A percentile compares a stretch with the other conserved stretches of the same genome.
Evolutionary conservation across 2,797 vertebrate species (phyloP).

Genomic region (Melanotaenia trifasciata): DNA sequence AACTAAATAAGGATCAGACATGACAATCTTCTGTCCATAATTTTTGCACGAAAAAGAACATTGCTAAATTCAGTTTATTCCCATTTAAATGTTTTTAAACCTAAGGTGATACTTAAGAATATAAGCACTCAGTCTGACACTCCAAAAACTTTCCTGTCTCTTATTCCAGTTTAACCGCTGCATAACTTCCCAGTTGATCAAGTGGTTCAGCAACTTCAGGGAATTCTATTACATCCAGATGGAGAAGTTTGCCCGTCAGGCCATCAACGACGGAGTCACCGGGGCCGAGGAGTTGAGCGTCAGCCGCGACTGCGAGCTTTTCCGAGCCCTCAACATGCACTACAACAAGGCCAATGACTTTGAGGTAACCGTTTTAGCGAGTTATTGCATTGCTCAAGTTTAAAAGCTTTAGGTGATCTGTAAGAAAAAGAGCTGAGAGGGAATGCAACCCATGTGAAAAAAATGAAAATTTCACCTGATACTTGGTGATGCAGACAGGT

Average conservation of each 20-base stretch:
- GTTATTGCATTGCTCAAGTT: not conserved
- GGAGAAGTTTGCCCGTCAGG: slow-evolving; percentile 98
- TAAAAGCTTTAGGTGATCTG: slow-evolving; percentile 1
- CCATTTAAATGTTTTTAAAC: slow-evolving; percentile 3
- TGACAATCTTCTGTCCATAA: not conserved
- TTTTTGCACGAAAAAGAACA: not conserved
- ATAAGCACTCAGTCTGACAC: not conserved
- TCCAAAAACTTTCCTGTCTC: slow-evolving; percentile 26
- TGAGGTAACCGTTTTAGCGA: slow-evolving; percentile 87
- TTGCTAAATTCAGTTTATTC: slow-evolving; percentile 10
- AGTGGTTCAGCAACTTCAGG: slow-evolving; percentile 99
- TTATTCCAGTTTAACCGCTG: slow-evolving; percentile 96
- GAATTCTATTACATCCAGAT: slow-evolving; percentile 99
- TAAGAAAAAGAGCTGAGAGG: slow-evolving; percentile 25
- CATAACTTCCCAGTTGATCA: slow-evolving; percentile 99
- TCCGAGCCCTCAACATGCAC: slow-evolving; percentile 99
- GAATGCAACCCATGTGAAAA: slow-evolving; percentile 6
- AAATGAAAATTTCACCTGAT: slow-evolving; percentile 46
- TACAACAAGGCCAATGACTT: slow-evolving; percentile 99
- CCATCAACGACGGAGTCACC: slow-evolving; percentile 96
- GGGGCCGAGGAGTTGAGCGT: slow-evolving; percentile 93
- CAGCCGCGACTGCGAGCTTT: slow-evolving; percentile 98
- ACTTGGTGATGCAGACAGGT: slow-evolving; percentile 44
- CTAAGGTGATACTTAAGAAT: not conserved
- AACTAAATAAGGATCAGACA: slow-evolving; percentile 23